Percentiles rank a stretch among this genome's conserved stretches.
Conservation (phyloP, 2,113 vertebrate species). For the Solenodon paradoxus region DNA sequence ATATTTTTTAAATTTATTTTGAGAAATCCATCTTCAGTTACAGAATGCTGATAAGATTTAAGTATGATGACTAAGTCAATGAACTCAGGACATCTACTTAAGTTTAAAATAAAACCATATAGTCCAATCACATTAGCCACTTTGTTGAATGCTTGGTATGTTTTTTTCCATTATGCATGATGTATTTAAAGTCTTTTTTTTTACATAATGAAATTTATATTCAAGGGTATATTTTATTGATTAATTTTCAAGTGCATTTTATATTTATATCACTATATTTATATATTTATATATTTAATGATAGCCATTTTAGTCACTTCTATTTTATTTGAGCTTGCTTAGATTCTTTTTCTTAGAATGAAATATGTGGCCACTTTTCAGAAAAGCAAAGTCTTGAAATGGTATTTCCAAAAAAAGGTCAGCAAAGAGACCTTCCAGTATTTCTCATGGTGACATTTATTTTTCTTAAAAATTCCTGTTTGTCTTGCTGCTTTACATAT, state of each 20-base stretch:
- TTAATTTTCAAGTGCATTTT: neutral
- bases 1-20: conserved; percentile 67
- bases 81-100: neutral
- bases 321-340: neutral
- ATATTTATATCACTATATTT: neutral
- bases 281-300: neutral
- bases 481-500: neutral
- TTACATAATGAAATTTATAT: neutral
- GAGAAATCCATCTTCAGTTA: conserved; percentile 40
- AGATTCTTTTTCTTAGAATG: neutral
- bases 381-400: neutral
- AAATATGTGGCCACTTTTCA: neutral
- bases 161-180: neutral
- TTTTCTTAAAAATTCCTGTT: neutral
- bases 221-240: neutral
- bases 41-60: conserved; percentile 44
- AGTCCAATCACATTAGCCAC: neutral
- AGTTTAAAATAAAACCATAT: conserved; percentile 9
- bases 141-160: neutral
- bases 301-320: neutral
- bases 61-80: neutral
- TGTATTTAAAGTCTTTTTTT: neutral
- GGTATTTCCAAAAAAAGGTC: neutral
- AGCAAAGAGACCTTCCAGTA: neutral
- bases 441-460: neutral